A percentile compares a stretch with the other conserved stretches of the same genome.
Conservation (phyloP, 2,113 vertebrate species). For the Oncorhynchus gorbuscha region DNA sequence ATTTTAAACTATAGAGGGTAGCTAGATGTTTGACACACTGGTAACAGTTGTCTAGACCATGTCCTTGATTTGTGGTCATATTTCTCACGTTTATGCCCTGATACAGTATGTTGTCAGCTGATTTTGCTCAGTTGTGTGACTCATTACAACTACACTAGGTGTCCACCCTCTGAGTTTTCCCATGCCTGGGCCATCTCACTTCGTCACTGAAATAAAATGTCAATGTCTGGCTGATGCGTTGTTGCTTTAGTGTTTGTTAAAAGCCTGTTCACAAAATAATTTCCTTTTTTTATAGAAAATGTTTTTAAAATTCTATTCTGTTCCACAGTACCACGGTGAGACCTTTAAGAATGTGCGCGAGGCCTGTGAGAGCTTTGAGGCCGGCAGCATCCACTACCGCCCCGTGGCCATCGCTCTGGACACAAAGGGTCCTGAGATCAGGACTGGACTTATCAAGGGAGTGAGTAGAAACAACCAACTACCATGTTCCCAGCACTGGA, state of each 20-base stretch:
- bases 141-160: neutral
- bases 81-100: constrained; percentile 7
- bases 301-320: neutral
- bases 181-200: neutral
- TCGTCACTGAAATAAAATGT: neutral
- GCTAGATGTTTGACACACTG: neutral
- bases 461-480: constrained; percentile 69
- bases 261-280: neutral
- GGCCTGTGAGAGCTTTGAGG: constrained; percentile 90
- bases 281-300: neutral
- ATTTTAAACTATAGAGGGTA: neutral
- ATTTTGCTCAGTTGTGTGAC: neutral
- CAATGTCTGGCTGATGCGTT: neutral
- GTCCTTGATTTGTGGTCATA: neutral
- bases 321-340: constrained; percentile 83
- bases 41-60: neutral
- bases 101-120: neutral
- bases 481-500: too few relatives aligned
- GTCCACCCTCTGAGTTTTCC: neutral
- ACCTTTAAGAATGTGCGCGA: constrained; percentile 93
- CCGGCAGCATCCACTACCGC: constrained; percentile 91
- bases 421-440: constrained; percentile 97
- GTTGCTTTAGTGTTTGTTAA: too few relatives aligned
- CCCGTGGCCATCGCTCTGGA: constrained; percentile 94
- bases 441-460: constrained; percentile 95